Base-by-base conservation (phyloP, 2,113 vertebrate species). In the Silurus glanis region DNA sequence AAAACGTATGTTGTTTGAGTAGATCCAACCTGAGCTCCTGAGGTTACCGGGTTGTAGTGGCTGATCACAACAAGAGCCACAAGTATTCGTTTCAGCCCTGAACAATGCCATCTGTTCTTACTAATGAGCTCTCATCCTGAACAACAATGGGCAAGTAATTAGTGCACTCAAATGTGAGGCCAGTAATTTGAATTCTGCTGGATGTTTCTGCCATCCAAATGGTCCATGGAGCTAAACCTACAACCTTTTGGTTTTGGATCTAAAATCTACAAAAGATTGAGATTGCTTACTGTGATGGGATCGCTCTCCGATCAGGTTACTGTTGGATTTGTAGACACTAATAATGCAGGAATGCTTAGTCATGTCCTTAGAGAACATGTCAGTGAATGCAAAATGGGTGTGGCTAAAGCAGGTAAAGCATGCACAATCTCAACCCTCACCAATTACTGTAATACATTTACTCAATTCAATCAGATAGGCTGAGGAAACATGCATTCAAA, bases 31-130 rank as follows among this genome's bases (percentile, higher is more conserved):
- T 13, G 58, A 28, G 45, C 2, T 62, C 69, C 80, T 75, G 67
- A 55, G n/a, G 58, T 74, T 64, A 59, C 53, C 23, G 25, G 67
- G 66, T 51, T 64, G 79, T 17, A 55, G 67, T 51, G 25, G 10
- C 47, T 62, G 47, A 47, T 86, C 9, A 14, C 37, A 75, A 82
- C 37, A 78, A 66, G n/a, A 79, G 19, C 62, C 51, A 14, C 61
- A 74, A 74, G 85, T 75, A 64, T 56, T 86, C 12, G n/a, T 45
- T 75, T 45, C 67, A 82, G 67, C 67, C 49, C 69, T 23, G 45
- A 37, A 80, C 59, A 59, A 59, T 80, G 80, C 85, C 85, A 86
- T 81, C 85, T 86, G 85, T 71, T 86, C 49, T 51, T 49, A 53
- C 56, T 86, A 86, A 86, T 74, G 80, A 86, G 79, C 67, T 82